Evolutionary conservation across 2,797 vertebrate species (phyloP).

Genomic region (Linurgus olivaceus): DNA sequence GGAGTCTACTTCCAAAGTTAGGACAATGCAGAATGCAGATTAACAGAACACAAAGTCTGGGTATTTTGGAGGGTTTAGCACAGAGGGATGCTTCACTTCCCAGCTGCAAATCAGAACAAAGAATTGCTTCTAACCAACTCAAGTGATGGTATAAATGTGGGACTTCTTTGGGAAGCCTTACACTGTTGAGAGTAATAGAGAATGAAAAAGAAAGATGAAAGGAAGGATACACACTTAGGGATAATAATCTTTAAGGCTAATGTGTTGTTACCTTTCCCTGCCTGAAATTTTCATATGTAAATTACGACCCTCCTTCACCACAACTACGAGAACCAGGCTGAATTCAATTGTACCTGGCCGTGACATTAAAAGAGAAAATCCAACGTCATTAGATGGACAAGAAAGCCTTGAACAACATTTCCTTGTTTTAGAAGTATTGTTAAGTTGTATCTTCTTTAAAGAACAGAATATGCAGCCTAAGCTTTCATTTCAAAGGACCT

Average conservation of each 20-base stretch:
- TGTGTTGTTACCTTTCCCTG: neutral
- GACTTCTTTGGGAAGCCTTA: neutral
- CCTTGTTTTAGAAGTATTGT: neutral
- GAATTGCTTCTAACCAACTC: neutral
- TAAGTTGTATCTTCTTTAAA: neutral
- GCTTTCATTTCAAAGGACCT: neutral
- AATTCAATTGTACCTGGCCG: neutral
- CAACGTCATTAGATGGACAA: neutral
- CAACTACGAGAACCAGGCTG: neutral
- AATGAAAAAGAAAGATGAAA: neutral
- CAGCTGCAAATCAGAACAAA: neutral
- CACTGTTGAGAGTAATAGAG: neutral
- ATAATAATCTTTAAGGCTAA: neutral
- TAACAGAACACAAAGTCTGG: neutral
- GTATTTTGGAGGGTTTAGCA: neutral
- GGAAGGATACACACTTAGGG: neutral
- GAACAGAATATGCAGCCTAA: neutral
- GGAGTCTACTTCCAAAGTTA: neutral
- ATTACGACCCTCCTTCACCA: neutral
- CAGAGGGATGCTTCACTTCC: neutral
- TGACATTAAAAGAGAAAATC: neutral
- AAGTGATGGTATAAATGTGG: neutral
- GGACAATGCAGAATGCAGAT: neutral
- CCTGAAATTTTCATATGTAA: neutral
- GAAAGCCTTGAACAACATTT: neutral